These are phyloP conservation scores for Sebastes variabilis DNA, from an alignment of 2,797 vertebrate species.

Conservation along the genomic window DNA sequence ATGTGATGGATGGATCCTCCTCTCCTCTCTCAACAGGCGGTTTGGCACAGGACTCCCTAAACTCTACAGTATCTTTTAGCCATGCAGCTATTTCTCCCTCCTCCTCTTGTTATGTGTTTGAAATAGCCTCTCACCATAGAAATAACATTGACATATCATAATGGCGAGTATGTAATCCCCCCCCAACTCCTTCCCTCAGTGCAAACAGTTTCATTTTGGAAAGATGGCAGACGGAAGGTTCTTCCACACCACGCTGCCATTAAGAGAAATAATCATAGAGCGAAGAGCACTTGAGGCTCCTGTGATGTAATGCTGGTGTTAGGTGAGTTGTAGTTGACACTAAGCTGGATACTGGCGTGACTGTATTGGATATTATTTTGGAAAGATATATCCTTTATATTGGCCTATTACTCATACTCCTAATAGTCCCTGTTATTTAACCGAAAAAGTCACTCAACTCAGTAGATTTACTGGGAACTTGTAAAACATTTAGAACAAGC, in stretches of 20 bases:
- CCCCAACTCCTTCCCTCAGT: slow-evolving; percentile 23
- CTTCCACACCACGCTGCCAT: slow-evolving; percentile 57
- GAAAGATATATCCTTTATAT: slow-evolving; percentile 56
- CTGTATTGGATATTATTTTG: slow-evolving; percentile 59
- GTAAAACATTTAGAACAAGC: slow-evolving; percentile 21
- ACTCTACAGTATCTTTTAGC: slow-evolving; percentile 58
- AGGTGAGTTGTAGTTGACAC: slow-evolving; percentile 59
- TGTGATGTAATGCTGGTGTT: slow-evolving; percentile 68
- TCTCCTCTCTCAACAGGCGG: slow-evolving; percentile 63
- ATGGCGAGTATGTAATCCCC: slow-evolving; percentile 44
- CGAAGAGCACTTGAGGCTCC: slow-evolving; percentile 45
- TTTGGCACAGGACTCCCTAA: slow-evolving; percentile 53
- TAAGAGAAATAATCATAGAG: slow-evolving; percentile 54
- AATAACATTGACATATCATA: slow-evolving; percentile 71
- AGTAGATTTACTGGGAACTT: slow-evolving; percentile 27
- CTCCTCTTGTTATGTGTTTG: slow-evolving; percentile 50
- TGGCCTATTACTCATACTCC: slow-evolving; percentile 40
- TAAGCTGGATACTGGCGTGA: slow-evolving; percentile 47
- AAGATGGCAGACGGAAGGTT: slow-evolving; percentile 65
- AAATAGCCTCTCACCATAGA: slow-evolving; percentile 68
- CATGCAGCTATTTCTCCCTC: slow-evolving; percentile 34
- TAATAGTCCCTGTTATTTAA: slow-evolving; percentile 45
- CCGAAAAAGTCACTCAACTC: slow-evolving; percentile 24
- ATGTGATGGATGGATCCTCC: slow-evolving; percentile 68
- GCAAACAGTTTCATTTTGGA: slow-evolving; percentile 58